Base-by-base conservation (phyloP, 2,888 invertebrate species). In the Abrostola tripartita region DNA sequence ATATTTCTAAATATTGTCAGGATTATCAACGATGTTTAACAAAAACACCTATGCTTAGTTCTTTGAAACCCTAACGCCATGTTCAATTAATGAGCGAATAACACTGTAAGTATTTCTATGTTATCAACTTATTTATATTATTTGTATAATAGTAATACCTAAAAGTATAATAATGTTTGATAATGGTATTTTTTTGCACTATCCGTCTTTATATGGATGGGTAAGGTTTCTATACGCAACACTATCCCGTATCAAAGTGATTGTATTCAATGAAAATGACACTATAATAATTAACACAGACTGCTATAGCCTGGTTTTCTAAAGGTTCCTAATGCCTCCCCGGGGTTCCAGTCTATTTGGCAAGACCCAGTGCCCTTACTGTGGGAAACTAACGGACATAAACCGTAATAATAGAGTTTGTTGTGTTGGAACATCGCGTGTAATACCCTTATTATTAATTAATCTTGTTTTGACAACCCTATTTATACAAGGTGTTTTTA, bases 311-410 rank as follows among this genome's bases (percentile, higher is more conserved):
- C 68, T 60, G 63, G 68, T 60, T 64, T 60, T 7, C 50, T 41
- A 64, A 42, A 60, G 73, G 68, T 68, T 54, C 51, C 51, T 49
- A 47, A 73, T 73, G 36, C 41, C 47, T 71, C 71, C 74, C 74
- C n/a, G 10, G 68, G 57, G 74, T 49, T 11, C n/a, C 12, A 37
- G 59, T 54, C n/a, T 63, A n/a, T 59, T 62, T 68, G 53, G 40
- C 14, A 38, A 37, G 72, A 52, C 58, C 42, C 56, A 10, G 6
- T 47, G 38, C 41, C 24, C 42, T 57, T 7, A 12, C 41, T 40
- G 6, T 58, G n/a, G 37, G 57, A 41, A 41, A 56, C 53, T 36
- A 42, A 50, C 50, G 50, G 38, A 55, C 14, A 37, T 51, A 49
- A 54, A 49, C 11, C 1, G 36, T 37, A 54, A 65, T 60, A 44